Evolutionary conservation across 1,140 invertebrate species (phyloP).

Genomic region (Medauroidea extradentata): DNA sequence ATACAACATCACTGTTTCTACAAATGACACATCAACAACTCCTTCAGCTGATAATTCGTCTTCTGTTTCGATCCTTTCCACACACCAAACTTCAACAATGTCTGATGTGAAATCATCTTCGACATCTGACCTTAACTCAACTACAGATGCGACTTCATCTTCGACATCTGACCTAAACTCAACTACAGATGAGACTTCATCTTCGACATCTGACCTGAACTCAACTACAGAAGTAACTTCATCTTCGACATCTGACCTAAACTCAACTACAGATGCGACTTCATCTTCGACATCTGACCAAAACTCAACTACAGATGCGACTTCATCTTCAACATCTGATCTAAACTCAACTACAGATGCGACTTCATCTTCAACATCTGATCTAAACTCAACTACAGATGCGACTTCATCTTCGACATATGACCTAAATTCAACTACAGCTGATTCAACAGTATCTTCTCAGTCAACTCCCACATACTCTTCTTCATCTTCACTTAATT

Average conservation of each 20-base stretch:
- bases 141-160: too few relatives aligned
- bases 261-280: too few relatives aligned
- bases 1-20: not conserved
- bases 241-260: too few relatives aligned
- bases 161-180: too few relatives aligned
- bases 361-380: too few relatives aligned
- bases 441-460: not conserved
- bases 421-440: not conserved
- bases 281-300: slow-evolving; percentile 9
- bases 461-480: slow-evolving; percentile 11
- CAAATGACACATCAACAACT: not conserved
- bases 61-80: too few relatives aligned
- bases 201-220: not conserved
- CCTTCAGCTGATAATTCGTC: not conserved
- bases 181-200: too few relatives aligned
- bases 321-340: slow-evolving; percentile 11
- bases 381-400: too few relatives aligned
- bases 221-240: slow-evolving; percentile 9
- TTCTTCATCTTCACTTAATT: not conserved
- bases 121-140: slow-evolving; percentile 9
- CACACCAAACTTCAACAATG: not conserved
- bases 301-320: slow-evolving; percentile 3
- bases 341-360: too few relatives aligned
- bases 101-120: slow-evolving; percentile 9
- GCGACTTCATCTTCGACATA: slow-evolving; percentile 10